Base-by-base conservation (phyloP, 37 sponge, comb jelly and placozoan species). In the Crambe crambe region DNA sequence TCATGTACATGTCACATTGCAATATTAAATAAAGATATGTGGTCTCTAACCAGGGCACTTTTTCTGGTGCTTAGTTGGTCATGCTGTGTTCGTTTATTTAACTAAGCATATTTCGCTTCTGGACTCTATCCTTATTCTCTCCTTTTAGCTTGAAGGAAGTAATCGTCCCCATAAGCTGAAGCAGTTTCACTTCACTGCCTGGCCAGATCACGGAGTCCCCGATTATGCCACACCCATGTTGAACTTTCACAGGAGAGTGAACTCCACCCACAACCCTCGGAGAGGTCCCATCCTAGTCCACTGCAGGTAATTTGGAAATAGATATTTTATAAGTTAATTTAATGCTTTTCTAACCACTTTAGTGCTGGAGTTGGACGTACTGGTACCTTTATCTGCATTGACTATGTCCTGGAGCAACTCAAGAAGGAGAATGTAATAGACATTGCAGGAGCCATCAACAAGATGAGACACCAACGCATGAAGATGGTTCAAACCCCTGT, bases 281-380 rank as follows among this genome's bases (percentile, higher is more conserved):
- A 51, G 42, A 18, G 83, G 78, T 2, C 83, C 89, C 22, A 39
- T 88, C 8, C 27, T 88, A 54, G 83, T 88, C 60, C 89, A 88
- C 51, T 88, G 89, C 82, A 85, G 86, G 86, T 85, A 47, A 12
- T 47, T 47, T 15, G 6, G 12, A 12, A 47, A 12, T 47, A 47
- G 51, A 15, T 47, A 12, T 47, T 47, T 47, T 12, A 15, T 47
- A 47, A 15, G 51, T 47, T 47, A 15, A 12, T 47, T 6, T 9
- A 59, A 31, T 41, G 61, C 39, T 64, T 0, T 39, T 36, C 64
- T 21, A 9, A 2, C 62, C 18, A 27, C 2, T 77, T 0, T 71
- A 92, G 92, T 87, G 88, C 89, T 83, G 92, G 92, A 22, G 92
- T 92, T 23, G 92, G 92, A 39, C 76, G 92, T n/a, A 88, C 89